Base-by-base conservation (phyloP, 2,888 invertebrate genomes). In the Corythucha ciliata region DNA sequence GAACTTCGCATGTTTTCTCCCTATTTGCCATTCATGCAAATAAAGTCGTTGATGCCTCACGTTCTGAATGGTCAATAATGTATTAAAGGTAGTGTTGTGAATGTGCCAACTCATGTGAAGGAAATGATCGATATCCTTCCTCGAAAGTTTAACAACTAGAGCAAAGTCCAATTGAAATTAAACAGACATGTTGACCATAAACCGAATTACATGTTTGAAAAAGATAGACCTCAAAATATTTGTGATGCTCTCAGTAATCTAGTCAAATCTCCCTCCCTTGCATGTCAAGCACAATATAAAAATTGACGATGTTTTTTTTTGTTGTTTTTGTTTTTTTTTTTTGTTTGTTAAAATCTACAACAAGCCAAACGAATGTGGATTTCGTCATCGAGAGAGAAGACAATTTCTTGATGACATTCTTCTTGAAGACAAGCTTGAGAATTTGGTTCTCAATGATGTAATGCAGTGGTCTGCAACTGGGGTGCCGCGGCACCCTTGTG, bases 21-120 rank as follows among this genome's bases (percentile, higher is more conserved):
- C 20, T 44, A 27, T 34, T 51, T 53, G n/a, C 48, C 48, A 1
- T 53, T 53, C 25, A 53, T 53, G 53, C 36, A 37, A 16, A 49
- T 53, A 4, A 12, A 20, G n/a, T 21, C 53, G 2, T 32, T 48
- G 14, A 32, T 29, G n/a, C 29, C 29, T 10, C 8, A 29, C n/a
- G n/a, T 29, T 29, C n/a, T 29, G n/a, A 29, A 29, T n/a, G 29
- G 29, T n/a, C 29, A 29, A 29, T n/a, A 29, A 29, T 29, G 29
- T n/a, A 29, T 29, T n/a, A 29, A 29, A n/a, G 29, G 29, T n/a
- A 29, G 29, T n/a, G n/a, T 29, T 10, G 29, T 29, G 29, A 29
- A 29, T n/a, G 29, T 29, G n/a, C n/a, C 29, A 29, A n/a, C n/a
- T 10, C 10, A 29, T 29, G 29, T 29, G 8, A 29, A 29, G 8